A percentile compares a stretch with the other conserved stretches of the same genome.
phyloP scores from a whole-genome alignment of 2,797 vertebrate species.

The Aphelocoma californica region DNA sequence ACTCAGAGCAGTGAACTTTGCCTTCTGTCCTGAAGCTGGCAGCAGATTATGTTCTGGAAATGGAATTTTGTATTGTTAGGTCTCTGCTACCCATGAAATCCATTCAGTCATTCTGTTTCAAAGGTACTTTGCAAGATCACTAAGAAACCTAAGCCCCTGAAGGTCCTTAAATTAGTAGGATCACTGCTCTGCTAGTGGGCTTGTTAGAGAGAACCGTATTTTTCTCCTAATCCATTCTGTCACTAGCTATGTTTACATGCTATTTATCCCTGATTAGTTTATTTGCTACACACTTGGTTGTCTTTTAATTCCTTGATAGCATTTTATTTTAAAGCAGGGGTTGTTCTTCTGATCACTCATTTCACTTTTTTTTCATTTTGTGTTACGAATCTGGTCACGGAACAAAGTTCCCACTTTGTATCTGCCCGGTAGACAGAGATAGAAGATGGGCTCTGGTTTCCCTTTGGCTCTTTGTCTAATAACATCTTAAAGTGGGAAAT shows the following conservation, averaged over 20 bases:
- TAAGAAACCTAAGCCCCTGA: not conserved
- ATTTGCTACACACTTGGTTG: not conserved
- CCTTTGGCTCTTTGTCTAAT: not conserved
- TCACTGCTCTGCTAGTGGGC: fast-evolving
- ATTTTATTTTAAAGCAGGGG: not conserved
- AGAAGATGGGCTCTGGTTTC: not conserved
- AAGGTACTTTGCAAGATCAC: not conserved
- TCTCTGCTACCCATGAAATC: not conserved
- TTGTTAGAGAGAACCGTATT: not conserved
- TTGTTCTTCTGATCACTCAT: not conserved
- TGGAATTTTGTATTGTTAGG: not conserved
- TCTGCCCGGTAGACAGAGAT: not conserved
- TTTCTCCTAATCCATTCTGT: not conserved
- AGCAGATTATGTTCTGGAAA: not conserved
- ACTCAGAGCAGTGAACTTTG: not conserved
- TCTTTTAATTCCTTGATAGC: not conserved
- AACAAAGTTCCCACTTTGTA: not conserved
- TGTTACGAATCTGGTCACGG: not conserved
- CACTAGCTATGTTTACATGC: not conserved
- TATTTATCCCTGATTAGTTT: not conserved
- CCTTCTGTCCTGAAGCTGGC: not conserved
- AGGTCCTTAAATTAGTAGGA: not conserved
- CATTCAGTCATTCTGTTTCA: not conserved
- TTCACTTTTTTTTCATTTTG: not conserved
- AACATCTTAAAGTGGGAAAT: not conserved